Evolutionary conservation across 2,113 vertebrate species (phyloP).

Genomic region (Planiliza haematocheilus): DNA sequence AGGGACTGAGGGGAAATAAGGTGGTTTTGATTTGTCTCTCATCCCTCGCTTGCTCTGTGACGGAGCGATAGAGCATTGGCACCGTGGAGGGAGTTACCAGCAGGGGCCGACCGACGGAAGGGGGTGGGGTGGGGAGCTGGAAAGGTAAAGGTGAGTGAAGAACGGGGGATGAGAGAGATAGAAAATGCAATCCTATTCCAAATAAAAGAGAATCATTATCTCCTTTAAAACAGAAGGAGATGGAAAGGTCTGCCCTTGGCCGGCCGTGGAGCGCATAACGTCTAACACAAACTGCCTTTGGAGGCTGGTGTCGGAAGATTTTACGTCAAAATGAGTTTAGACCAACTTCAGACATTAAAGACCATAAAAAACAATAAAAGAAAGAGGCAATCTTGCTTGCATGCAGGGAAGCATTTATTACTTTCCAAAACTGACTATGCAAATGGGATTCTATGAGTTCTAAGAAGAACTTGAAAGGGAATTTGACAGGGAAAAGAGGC

Average conservation of each 20-base stretch:
- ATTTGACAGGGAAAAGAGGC: neutral
- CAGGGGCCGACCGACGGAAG: slow-evolving; percentile 32
- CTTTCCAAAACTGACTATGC: too few species aligned
- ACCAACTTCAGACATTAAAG: slow-evolving; percentile 1
- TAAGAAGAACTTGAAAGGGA: neutral
- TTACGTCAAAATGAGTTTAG: slow-evolving; percentile 34
- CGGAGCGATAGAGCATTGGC: slow-evolving; percentile 65
- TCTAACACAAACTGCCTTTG: slow-evolving; percentile 41
- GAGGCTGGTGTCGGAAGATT: neutral
- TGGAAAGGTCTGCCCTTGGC: slow-evolving; percentile 69
- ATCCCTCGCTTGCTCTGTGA: slow-evolving; percentile 65
- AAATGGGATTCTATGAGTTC: neutral
- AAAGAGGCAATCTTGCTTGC: neutral
- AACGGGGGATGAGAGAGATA: slow-evolving; percentile 60
- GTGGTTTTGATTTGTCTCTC: slow-evolving; percentile 78
- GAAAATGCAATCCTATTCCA: slow-evolving; percentile 80
- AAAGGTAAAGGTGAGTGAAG: slow-evolving; percentile 72
- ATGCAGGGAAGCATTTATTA: neutral
- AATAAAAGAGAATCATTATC: slow-evolving; percentile 80
- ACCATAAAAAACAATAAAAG: neutral
- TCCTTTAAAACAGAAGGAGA: slow-evolving; percentile 69
- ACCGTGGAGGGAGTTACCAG: slow-evolving; percentile 51
- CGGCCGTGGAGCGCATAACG: slow-evolving; percentile 29
- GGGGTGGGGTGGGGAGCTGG: slow-evolving; percentile 19
- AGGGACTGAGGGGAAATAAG: slow-evolving; percentile 78